Base-by-base conservation (phyloP, 2,888 invertebrate species). In the Synanthedon vespiformis region DNA sequence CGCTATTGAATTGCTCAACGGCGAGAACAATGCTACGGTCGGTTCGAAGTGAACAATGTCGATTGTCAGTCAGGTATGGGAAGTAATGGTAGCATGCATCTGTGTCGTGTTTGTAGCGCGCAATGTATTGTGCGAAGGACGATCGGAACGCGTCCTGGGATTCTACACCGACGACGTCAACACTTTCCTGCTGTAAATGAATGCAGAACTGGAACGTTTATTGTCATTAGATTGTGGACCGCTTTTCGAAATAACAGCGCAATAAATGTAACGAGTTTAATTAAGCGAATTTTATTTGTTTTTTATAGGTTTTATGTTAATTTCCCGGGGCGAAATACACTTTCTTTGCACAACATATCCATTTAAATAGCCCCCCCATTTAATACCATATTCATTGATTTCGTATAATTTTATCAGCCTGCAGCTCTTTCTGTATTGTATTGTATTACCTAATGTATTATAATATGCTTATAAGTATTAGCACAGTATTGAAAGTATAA, bases 161-260 rank as follows among this genome's bases (percentile, higher is more conserved):
- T 77, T 78, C 77, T 77, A 67, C n/a, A n/a, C 67, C 58, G 53
- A 58, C 55, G 61, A 65, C 70, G 77, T 74, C 75, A 73, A 74
- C 75, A 72, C 74, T 77, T 75, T 66, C 65, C 68, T 63, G 62
- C 57, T 65, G 69, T 68, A 72, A 73, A 76, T 73, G 71, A 74
- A 73, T 69, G 70, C 68, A 64, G 63, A 71, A 74, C 61, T 62
- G 58, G 68, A 65, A 62, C 71, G 68, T 61, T 66, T 68, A 72
- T 72, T 72, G 72, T 73, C 68, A 67, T 34, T 34, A 69, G 65
- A 67, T 68, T 63, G 71, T 68, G 65, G 63, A 55, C 59, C 60
- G 58, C 63, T 65, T 66, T 61, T 58, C 59, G 53, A 61, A 68
- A 67, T 63, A 67, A 34, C 34, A 44, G 14, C 44, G 44, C 34